Base-by-base conservation (phyloP, 2,888 invertebrate species). In the Furcula furcula region DNA sequence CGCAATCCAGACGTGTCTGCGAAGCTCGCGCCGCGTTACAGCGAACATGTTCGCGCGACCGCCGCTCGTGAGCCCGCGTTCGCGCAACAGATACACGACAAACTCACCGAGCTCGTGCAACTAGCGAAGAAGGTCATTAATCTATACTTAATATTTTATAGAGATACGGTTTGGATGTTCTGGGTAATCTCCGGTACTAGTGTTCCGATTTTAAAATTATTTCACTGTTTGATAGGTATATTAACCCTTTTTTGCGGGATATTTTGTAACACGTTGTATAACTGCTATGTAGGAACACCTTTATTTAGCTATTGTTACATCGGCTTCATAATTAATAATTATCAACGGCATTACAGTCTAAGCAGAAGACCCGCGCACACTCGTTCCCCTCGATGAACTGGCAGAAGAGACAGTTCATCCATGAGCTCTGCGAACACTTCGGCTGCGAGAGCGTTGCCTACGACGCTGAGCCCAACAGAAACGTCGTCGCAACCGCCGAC, bases 321-420 rank as follows among this genome's bases (percentile, higher is more conserved):
- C 4, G 3, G 3, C 21, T 21, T 3, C 4, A n/a, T 21, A 21
- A 21, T n/a, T 23, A 23, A 23, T 7, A 20, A 7, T 20, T 6
- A 6, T 20, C 4, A 7, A 7, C n/a, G 20, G 5, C 9, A 4
- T 45, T 44, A 0, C 81, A 92, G 88, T 93, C 95, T 4, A 95
- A 95, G 56, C 95, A 96, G 65, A 93, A 93, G 62, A 94, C 93
- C 0, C 91, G 94, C 1, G 93, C 94, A 55, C 94, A 96, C 74
- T 95, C 97, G 6, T 98, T 98, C 78, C 95, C 96, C 10, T 93
- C 95, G 1, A 98, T 98, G 97, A 98, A 97, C 78, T 91, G 95
- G 26, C 96, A 97, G 59, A 97, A 98, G 77, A 91, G 98, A 1
- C 94, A 95, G 67, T 93, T 98, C 63, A 93, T 99, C 6, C 98